phyloP scores from a whole-genome alignment of 2,888 invertebrate genomes.

The Tipula confusa region DNA sequence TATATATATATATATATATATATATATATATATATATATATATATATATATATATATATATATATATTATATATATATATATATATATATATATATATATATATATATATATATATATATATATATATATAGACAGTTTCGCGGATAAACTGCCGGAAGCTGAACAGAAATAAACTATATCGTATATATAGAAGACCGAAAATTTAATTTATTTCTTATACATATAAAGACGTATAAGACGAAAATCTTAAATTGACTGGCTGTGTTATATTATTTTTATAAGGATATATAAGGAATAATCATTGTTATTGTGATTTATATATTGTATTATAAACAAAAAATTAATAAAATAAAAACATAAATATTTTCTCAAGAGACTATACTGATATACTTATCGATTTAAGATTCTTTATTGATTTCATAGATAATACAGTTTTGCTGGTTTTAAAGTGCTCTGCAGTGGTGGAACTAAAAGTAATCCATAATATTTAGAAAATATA shows the following conservation, averaged over 20 bases:
- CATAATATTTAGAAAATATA: too few relatives aligned
- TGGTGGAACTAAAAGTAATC: too few relatives aligned
- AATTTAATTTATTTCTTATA: not conserved
- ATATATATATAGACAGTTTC: not conserved
- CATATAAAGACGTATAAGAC: not conserved
- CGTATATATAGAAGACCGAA: not conserved
- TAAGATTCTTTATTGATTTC: too few relatives aligned
- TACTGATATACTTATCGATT: too few relatives aligned
- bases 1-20: not conserved
- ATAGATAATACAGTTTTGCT: too few relatives aligned
- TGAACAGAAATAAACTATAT: not conserved
- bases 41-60: not conserved
- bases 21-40: not conserved
- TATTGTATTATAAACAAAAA: not conserved
- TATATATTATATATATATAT: not conserved
- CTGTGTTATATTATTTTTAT: not conserved
- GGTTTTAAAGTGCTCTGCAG: too few relatives aligned
- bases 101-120: not conserved
- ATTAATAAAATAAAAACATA: not conserved
- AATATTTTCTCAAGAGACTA: not conserved
- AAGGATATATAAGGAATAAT: not conserved
- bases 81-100: not conserved
- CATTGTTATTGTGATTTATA: constrained; percentile 3
- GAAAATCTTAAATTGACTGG: not conserved
- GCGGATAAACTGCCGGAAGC: not conserved